Evolutionary conservation across 1,140 invertebrate species (phyloP).

Genomic region (Trichoplusia ni): DNA sequence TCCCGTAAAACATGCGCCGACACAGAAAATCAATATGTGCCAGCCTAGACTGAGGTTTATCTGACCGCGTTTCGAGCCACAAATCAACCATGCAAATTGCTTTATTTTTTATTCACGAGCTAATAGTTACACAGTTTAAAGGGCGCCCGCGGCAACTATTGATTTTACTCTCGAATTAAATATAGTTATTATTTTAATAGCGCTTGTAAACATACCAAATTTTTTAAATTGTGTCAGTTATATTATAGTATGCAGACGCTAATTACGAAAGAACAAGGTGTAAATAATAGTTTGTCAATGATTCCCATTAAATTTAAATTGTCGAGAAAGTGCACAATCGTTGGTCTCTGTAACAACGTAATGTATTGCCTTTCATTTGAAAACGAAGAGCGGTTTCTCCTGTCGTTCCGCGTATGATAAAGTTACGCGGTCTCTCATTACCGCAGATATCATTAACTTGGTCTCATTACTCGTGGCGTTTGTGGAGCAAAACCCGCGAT

Average conservation of each 20-base stretch:
- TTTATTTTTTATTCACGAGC: slow-evolving; percentile 42
- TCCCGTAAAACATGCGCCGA: not conserved
- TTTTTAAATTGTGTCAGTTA: too few species aligned
- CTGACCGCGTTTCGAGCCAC: slow-evolving; percentile 27
- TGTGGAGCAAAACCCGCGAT: slow-evolving; percentile 43
- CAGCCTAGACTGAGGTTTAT: slow-evolving; percentile 28
- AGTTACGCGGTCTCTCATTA: slow-evolving; percentile 66
- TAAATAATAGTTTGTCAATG: slow-evolving; percentile 43
- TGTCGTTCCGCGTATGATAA: slow-evolving; percentile 64
- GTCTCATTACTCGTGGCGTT: slow-evolving; percentile 45
- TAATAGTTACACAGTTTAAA: not conserved
- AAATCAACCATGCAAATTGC: slow-evolving; percentile 48
- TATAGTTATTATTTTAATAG: not conserved
- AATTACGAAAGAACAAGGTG: slow-evolving; percentile 23
- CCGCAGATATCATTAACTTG: slow-evolving; percentile 58
- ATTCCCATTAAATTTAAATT: slow-evolving; percentile 47
- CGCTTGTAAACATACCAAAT: too few species aligned
- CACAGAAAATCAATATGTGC: slow-evolving; percentile 18
- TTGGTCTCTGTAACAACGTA: slow-evolving; percentile 43
- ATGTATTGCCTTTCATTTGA: slow-evolving; percentile 68
- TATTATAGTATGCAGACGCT: not conserved
- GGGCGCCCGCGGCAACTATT: not conserved
- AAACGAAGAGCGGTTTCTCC: slow-evolving; percentile 67
- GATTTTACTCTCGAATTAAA: not conserved
- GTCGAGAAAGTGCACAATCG: slow-evolving; percentile 59